Conservation (phyloP, 2,888 invertebrate genomes). For the Scrobipalpa costella region DNA sequence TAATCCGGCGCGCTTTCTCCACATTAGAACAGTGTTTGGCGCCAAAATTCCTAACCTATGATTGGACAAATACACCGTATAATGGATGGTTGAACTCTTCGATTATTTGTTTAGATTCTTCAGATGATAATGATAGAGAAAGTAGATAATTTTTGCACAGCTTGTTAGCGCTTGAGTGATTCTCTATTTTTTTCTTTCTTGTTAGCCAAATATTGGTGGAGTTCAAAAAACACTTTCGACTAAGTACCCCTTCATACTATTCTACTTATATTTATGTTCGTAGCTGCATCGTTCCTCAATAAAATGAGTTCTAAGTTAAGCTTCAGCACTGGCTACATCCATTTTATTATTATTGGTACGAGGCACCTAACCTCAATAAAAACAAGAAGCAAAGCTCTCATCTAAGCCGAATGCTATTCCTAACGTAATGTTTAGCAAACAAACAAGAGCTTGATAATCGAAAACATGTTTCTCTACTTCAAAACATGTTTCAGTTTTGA, state of each 20-base stretch:
- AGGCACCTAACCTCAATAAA: constrained; percentile 7
- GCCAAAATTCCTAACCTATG: constrained; percentile 69
- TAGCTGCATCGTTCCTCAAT: no score
- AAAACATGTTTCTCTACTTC: constrained; percentile 16
- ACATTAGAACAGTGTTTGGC: constrained; percentile 54
- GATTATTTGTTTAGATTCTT: constrained; percentile 16
- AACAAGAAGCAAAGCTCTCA: constrained; percentile 1
- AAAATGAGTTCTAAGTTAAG: not conserved
- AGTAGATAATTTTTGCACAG: not conserved
- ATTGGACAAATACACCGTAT: constrained; percentile 42
- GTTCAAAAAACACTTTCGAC: not conserved
- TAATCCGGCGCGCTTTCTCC: constrained; percentile 62
- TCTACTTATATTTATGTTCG: no score
- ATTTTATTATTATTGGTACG: constrained; percentile 7
- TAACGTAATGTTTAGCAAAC: constrained; percentile 9
- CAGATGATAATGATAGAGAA: constrained; percentile 12
- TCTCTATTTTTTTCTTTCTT: not conserved
- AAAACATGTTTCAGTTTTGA: constrained; percentile 18
- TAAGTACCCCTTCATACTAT: no score
- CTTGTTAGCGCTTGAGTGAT: not conserved
- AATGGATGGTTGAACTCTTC: constrained; percentile 17
- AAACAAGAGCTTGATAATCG: constrained; percentile 13
- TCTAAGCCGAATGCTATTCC: not conserved
- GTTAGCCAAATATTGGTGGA: not conserved
- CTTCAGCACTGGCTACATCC: not conserved